Evolutionary conservation across 2,888 invertebrate species (phyloP), one percentile per base, ranked within the genome.

Genomic region (Nebria salina): DNA sequence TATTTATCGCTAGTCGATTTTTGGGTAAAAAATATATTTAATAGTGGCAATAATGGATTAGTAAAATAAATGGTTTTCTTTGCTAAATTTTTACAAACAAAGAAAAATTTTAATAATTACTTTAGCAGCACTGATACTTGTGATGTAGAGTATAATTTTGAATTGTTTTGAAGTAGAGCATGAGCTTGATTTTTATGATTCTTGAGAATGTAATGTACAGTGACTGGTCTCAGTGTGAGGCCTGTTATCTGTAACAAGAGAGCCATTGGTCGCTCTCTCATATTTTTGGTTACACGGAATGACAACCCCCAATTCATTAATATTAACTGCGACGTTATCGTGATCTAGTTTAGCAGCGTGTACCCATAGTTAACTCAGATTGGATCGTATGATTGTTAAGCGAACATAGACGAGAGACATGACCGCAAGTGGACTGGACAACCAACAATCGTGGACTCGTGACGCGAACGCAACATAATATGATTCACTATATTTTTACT

Each of bases 281-380:
- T 25, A 70, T 70, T 76, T 81, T 81, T 65, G 81, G 80, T 81
- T 81, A 76, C 81, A 76, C 65, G 81, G 66, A 73, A 76, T 81
- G 81, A 81, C 81, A 81, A 73, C 81, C 81, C 72, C 65, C 81
- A 76, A 81, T 81, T 81, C 81, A 81, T 81, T 81, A 81, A 81
- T 81, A 76, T 76, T 81, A 15, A 13, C n/a, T 65, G 72, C 42
- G 81, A 81, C 81, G 76, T 81, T 81, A 81, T 81, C 81, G 76
- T 76, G 81, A 81, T 81, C 81, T 76, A 81, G 81, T 81, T 81
- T 76, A 81, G 81, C 81, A 81, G 76, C 81, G 73, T 81, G 81
- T 81, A 75, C 15, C 20, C 34, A 26, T 70, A 70, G 70, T 70
- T 70, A 70, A 70, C 70, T 70, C 70, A 25, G 70, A 70, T 70